Percentiles rank a stretch among this genome's conserved stretches.
These are phyloP conservation scores for Saturnia japonica DNA, from an alignment of 2,888 invertebrate genomes.

Conservation along the genomic window DNA sequence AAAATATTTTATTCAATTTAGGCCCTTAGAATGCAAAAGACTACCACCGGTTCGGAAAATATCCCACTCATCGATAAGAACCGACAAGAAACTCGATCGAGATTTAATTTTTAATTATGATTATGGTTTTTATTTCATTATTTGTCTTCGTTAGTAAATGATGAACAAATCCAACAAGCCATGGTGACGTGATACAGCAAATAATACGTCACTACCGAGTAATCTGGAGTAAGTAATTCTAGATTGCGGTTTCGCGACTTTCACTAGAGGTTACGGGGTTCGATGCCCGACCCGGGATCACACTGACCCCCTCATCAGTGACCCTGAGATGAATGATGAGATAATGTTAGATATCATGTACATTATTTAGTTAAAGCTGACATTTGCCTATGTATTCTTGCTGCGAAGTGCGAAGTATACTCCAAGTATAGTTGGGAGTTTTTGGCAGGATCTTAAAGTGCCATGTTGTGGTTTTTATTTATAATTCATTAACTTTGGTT, in stretches of 20 bases:
- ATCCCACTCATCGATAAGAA: too few relatives aligned
- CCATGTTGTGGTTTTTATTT: background rate
- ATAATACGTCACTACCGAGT: slow-evolving; percentile 27
- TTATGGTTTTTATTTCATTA: too few relatives aligned
- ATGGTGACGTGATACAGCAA: slow-evolving; percentile 15
- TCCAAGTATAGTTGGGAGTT: too few relatives aligned
- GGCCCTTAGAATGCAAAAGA: too few relatives aligned
- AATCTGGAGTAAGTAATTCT: slow-evolving; percentile 46
- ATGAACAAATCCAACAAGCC: background rate
- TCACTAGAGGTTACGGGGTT: slow-evolving; percentile 62
- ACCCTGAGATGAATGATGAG: background rate
- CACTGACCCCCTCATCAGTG: background rate
- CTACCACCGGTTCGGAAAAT: too few relatives aligned
- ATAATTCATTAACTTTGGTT: background rate
- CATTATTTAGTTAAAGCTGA: too few relatives aligned
- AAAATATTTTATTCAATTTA: too few relatives aligned
- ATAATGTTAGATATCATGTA: background rate
- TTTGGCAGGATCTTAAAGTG: background rate
- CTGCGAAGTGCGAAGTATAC: too few relatives aligned
- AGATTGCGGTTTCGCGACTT: slow-evolving; percentile 56
- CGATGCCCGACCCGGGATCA: slow-evolving; percentile 48
- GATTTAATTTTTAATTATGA: too few relatives aligned
- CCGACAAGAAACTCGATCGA: too few relatives aligned
- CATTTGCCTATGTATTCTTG: background rate
- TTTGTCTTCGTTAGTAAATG: too few relatives aligned